Evolutionary conservation across 2,888 invertebrate genomes (phyloP), one percentile per base, ranked within the genome.

Genomic region (Melieria crassipennis): DNA sequence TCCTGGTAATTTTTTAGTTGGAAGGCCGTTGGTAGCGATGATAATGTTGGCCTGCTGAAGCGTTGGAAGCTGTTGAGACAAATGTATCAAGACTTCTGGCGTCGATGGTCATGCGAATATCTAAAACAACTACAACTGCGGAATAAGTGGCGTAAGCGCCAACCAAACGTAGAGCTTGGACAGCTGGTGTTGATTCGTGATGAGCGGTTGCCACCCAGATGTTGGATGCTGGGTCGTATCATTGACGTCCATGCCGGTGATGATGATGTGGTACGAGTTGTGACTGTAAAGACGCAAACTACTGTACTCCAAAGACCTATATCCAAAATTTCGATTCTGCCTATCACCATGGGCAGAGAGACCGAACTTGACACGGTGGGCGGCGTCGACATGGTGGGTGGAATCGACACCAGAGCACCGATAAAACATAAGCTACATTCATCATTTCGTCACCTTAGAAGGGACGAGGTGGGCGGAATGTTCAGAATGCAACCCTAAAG

Each of bases 81-180:
- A 42, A 47, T 48, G 10, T 43, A 48, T 5, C 50, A 64, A 45
- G 63, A 63, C 7, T 74, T 72, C 45, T 73, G 73, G 73, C 72
- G 70, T 13, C 58, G 72, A 5, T 74, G 72, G 72, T 62, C 60
- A 46, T n/a, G 50, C n/a, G 72, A 72, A 45, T 73, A 73, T 65
- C 45, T 75, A 3, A 48, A 52, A 9, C 67, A 70, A 11, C 58
- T 72, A 11, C 67, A 73, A 50, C 43, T 62, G 5, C 42, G 69
- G 30, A 9, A 9, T 5, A 73, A 71, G 42, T 72, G 68, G 72
- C 45, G 45, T 6, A 64, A 69, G 45, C 10, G n/a, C 4, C 13
- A 69, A 16, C 5, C 10, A 3, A 71, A 71, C 10, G 2, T 75
- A 10, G 52, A 64, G 45, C 48, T 71, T 11, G 61, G 56, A 11